Percentiles rank a stretch among this genome's conserved stretches.
These are phyloP conservation scores for Camponotus floridanus DNA, from an alignment of 1,140 invertebrate species.

Conservation along the genomic window DNA sequence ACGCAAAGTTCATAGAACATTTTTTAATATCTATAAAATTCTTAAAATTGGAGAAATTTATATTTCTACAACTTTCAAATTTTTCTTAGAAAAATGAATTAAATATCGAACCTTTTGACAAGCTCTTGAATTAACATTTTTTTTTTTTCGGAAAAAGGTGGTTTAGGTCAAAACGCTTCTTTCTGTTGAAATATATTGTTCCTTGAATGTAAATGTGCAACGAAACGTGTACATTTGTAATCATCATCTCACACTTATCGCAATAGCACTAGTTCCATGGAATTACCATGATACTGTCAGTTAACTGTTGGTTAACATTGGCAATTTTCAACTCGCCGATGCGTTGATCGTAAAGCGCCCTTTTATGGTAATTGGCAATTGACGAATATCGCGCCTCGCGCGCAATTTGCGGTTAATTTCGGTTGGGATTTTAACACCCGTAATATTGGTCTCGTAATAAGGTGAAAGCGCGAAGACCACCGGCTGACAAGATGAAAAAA, in stretches of 20 bases:
- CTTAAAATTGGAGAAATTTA: no score
- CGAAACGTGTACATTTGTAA: constrained; percentile 62
- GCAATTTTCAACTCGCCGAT: not conserved
- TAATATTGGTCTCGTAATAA: not conserved
- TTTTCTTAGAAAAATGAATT: no score
- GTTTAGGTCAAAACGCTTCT: constrained; percentile 67
- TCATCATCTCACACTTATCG: constrained; percentile 57
- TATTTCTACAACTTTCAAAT: no score
- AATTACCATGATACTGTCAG: not conserved
- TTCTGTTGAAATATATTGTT: constrained; percentile 49
- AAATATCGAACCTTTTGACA: not conserved
- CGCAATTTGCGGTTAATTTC: constrained; percentile 18
- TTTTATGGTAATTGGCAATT: constrained; percentile 42
- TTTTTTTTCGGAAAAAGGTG: constrained; percentile 22
- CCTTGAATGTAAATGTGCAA: constrained; percentile 26
- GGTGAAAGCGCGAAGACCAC: not conserved
- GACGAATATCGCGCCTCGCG: not conserved
- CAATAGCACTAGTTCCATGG: not conserved
- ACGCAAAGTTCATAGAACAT: no score
- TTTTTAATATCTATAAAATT: no score
- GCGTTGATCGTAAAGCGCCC: not conserved
- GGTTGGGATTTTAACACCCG: not conserved
- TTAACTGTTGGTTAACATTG: not conserved
- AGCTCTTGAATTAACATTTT: constrained; percentile 53
- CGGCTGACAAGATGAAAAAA: not conserved